Base-by-base conservation (phyloP, 2,113 vertebrate species). In the Rissa tridactyla region DNA sequence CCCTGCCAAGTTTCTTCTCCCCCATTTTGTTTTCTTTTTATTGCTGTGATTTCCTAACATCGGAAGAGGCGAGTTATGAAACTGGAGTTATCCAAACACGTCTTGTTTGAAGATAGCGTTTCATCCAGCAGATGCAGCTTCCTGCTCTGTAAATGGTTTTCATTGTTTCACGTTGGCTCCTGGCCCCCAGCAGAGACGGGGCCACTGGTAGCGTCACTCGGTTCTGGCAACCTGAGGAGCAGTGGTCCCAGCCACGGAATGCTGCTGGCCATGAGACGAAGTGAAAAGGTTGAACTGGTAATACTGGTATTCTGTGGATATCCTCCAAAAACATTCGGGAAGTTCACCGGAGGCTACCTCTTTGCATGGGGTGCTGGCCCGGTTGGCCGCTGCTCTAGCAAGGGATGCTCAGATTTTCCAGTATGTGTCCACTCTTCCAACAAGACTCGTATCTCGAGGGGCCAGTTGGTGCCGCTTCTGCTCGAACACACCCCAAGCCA, bases 21-120 rank as follows among this genome's bases (percentile, higher is more conserved):
- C 80, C 75, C 77, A 55, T 94, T 90, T 91, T 95, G 75, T 95
- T 95, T 96, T 96, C 86, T 70, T 96, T 97, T 94, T 91, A 96
- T 97, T 90, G 55, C 89, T 11, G 30, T 86, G 96, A 97, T 92
- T 96, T 96, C 95, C 96, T 96, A 95, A 93, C 88, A 47, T 97
- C 94, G 83, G 96, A 96, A 97, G 96, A 86, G 82, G 93, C 19
- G n/a, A 93, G 88, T 97, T 97, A 97, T 97, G 96, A 96, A 97
- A 96, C 95, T 86, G 94, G 93, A 94, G 93, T 97, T 97, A 97
- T 97, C 97, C 95, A 97, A 97, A 97, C 96, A 97, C 93, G 40
- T 96, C 96, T 96, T 82, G 96, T 97, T 96, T 97, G 97, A 97
- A 97, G 96, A 96, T 94, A 96, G 96, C 92, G 73, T 97, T 97